These are phyloP conservation scores for Acleris cristana DNA, from an alignment of 2,888 invertebrate species.

Conservation along the genomic window DNA sequence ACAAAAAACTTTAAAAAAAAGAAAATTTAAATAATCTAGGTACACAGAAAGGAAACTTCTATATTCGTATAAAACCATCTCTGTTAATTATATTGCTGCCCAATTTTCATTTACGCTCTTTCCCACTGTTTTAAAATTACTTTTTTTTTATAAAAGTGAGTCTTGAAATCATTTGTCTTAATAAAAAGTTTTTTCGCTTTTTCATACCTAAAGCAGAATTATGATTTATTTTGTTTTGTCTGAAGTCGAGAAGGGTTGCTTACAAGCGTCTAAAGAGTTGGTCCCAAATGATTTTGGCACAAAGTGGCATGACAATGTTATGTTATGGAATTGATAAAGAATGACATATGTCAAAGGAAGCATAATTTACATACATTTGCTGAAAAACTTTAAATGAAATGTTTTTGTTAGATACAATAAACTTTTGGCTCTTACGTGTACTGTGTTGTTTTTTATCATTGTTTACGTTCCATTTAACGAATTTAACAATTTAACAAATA, in stretches of 20 bases:
- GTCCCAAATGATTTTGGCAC: conserved; percentile 33
- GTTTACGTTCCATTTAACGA: too few relatives aligned
- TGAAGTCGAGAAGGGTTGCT: conserved; percentile 44
- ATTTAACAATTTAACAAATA: too few relatives aligned
- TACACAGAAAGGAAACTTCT: not conserved
- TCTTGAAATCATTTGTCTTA: conserved; percentile 36
- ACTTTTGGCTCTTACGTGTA: too few relatives aligned
- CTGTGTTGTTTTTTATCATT: too few relatives aligned
- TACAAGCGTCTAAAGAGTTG: conserved; percentile 52
- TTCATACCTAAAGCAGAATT: conserved; percentile 60
- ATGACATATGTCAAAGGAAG: too few relatives aligned
- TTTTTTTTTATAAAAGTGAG: conserved; percentile 15
- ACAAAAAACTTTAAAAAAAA: too few relatives aligned
- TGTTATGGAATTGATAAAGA: too few relatives aligned
- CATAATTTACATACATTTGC: too few relatives aligned
- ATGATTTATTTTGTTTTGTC: conserved; percentile 65
- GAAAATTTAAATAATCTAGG: not conserved
- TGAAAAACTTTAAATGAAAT: too few relatives aligned
- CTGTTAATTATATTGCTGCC: not conserved
- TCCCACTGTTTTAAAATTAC: not conserved
- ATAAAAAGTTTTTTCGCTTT: conserved; percentile 45
- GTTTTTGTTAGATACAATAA: too few relatives aligned
- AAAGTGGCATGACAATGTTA: too few relatives aligned
- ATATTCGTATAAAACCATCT: not conserved
- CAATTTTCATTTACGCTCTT: not conserved